Percentiles rank a stretch among this genome's conserved stretches.
These are phyloP conservation scores for Turritopsis dohrnii DNA, from an alignment of 30 jellyfish, hydroid and myxozoan genomes.

Conservation along the genomic window DNA sequence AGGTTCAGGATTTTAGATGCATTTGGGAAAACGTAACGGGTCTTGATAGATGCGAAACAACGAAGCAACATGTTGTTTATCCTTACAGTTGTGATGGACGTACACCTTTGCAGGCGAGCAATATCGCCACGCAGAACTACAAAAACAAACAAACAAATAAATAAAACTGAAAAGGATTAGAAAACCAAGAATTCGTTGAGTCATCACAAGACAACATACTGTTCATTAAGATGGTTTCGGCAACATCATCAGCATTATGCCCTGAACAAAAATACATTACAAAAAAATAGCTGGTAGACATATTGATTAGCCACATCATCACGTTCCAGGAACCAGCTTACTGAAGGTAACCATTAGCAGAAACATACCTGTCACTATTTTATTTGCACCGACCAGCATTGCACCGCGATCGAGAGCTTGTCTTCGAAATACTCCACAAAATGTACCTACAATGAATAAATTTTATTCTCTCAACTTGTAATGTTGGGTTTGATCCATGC, in stretches of 20 bases:
- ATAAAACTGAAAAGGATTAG: neutral
- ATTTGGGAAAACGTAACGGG: too few relatives aligned
- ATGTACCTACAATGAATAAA: constrained; percentile 63
- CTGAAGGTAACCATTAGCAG: neutral
- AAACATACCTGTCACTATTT: constrained; percentile 88
- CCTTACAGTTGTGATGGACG: constrained; percentile 80
- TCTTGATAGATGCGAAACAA: too few relatives aligned
- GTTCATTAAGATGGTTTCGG: constrained; percentile 96
- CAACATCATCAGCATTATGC: constrained; percentile 99
- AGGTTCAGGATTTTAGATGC: neutral
- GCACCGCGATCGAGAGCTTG: constrained; percentile 99
- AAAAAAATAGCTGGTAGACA: neutral
- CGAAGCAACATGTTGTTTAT: too few relatives aligned
- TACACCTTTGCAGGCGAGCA: constrained; percentile 89
- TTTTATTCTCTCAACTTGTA: too few relatives aligned
- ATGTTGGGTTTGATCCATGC: too few relatives aligned
- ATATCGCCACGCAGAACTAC: constrained; percentile 95
- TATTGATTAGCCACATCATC: neutral
- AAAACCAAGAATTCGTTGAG: too few relatives aligned
- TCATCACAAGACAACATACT: constrained; percentile 41
- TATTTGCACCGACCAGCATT: constrained; percentile 91
- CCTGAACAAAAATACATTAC: constrained; percentile 46
- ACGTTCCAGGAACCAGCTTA: neutral
- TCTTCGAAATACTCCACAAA: constrained; percentile 98
- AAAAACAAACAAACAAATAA: neutral